Conservation (phyloP, 2,797 vertebrate species). For the Thalassophryne amazonica region DNA sequence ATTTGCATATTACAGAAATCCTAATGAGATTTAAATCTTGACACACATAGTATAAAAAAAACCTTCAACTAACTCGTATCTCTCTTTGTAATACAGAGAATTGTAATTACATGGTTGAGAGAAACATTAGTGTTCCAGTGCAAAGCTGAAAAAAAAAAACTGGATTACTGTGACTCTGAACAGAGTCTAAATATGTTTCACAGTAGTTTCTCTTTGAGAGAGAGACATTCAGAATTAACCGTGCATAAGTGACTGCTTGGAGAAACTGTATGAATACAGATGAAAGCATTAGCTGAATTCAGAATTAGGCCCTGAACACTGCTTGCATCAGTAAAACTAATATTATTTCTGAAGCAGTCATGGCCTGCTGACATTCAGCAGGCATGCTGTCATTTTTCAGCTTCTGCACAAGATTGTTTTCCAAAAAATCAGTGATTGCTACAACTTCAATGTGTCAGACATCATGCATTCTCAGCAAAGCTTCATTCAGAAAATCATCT, state of each 20-base stretch:
- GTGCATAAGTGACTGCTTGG: background rate
- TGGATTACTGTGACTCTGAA: background rate
- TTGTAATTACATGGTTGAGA: slow-evolving; percentile 40
- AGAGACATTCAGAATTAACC: slow-evolving; percentile 8
- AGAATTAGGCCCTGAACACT: slow-evolving; percentile 20
- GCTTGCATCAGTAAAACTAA: slow-evolving; percentile 4
- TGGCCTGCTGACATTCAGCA: slow-evolving; percentile 23
- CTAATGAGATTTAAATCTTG: slow-evolving; percentile 2
- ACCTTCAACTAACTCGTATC: slow-evolving; percentile 10
- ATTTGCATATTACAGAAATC: no score
- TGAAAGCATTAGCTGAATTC: slow-evolving; percentile 9
- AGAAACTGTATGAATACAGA: slow-evolving; percentile 1
- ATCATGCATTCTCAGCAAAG: no score
- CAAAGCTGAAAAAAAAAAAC: slow-evolving; percentile 16
- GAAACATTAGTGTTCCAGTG: slow-evolving; percentile 4
- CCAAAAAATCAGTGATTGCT: slow-evolving; percentile 19
- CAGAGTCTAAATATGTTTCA: slow-evolving; percentile 15
- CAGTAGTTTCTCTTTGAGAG: slow-evolving; percentile 30
- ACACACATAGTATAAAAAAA: slow-evolving; percentile 2
- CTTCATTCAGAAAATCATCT: no score
- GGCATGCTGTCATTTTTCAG: slow-evolving; percentile 7
- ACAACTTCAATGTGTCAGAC: background rate
- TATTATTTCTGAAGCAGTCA: slow-evolving; percentile 8
- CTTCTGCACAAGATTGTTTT: slow-evolving; percentile 26
- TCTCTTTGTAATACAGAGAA: slow-evolving; percentile 12